These are phyloP conservation scores for Beris morrisii DNA, from an alignment of 2,888 invertebrate genomes.

Conservation along the genomic window DNA sequence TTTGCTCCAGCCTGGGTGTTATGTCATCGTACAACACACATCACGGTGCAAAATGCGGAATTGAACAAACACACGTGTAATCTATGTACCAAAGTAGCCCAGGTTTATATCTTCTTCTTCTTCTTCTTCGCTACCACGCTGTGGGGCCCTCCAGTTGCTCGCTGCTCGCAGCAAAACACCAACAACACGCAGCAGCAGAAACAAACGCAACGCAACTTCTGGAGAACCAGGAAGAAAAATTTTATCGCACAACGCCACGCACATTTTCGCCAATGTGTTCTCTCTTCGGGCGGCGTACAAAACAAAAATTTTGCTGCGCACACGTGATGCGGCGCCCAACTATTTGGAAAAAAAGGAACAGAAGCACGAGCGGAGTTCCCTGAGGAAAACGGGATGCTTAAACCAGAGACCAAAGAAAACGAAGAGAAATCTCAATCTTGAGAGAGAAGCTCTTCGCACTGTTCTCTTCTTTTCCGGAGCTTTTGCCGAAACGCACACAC, in stretches of 20 bases:
- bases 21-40: background rate
- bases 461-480: too few relatives aligned
- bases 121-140: background rate
- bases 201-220: background rate
- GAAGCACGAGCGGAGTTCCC: background rate
- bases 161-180: background rate
- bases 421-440: too few relatives aligned
- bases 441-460: too few relatives aligned
- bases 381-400: background rate
- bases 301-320: background rate
- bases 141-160: background rate
- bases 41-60: conserved; percentile 6
- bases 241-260: background rate
- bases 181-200: background rate
- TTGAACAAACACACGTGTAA: conserved; percentile 1
- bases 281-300: too few relatives aligned
- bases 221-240: background rate
- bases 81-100: background rate
- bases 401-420: too few relatives aligned
- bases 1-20: background rate
- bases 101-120: background rate
- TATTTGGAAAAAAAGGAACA: background rate
- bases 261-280: too few relatives aligned
- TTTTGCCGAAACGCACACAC: background rate
- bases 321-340: background rate